Percentiles rank a stretch among this genome's conserved stretches.
phyloP scores from a whole-genome alignment of 2,113 vertebrate genomes.

The Phyllopteryx taeniolatus region DNA sequence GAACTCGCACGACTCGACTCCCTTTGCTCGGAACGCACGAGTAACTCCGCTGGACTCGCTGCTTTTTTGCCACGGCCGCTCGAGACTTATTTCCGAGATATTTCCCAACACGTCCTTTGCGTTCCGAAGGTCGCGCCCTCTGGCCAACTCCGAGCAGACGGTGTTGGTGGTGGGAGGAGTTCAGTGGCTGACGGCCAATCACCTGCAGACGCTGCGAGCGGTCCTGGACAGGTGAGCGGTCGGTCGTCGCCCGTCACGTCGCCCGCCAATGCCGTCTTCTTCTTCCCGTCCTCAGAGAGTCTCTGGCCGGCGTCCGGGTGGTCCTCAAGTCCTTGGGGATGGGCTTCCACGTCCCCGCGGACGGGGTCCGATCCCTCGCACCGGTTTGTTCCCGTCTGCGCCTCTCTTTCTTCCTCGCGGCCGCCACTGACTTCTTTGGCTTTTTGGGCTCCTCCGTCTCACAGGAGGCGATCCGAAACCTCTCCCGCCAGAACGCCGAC shows the following conservation, averaged over 20 bases:
- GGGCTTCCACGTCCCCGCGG: slow-evolving; percentile 92
- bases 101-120: not conserved
- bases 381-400: slow-evolving; percentile 70
- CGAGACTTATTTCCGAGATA: too few relatives aligned
- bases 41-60: too few relatives aligned
- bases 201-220: slow-evolving; percentile 83
- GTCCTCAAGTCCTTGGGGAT: slow-evolving; percentile 93
- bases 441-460: not conserved
- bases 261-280: not conserved
- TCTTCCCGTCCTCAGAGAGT: slow-evolving; percentile 70
- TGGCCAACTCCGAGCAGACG: slow-evolving; percentile 82
- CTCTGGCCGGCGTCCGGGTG: slow-evolving; percentile 84
- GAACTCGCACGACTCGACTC: too few relatives aligned
- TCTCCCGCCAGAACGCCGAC: slow-evolving; percentile 80
- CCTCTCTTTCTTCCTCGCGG: too few relatives aligned
- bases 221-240: slow-evolving; percentile 81
- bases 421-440: too few relatives aligned
- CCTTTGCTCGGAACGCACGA: too few relatives aligned
- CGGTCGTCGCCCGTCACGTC: not conserved
- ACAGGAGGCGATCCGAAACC: slow-evolving; percentile 81
- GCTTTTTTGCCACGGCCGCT: too few relatives aligned
- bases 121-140: slow-evolving; percentile 80
- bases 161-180: slow-evolving; percentile 92
- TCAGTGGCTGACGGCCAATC: slow-evolving; percentile 90
- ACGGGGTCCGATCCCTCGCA: slow-evolving; percentile 85